Evolutionary conservation across 2,888 invertebrate genomes (phyloP).

Genomic region (Ganaspis brasiliensis): DNA sequence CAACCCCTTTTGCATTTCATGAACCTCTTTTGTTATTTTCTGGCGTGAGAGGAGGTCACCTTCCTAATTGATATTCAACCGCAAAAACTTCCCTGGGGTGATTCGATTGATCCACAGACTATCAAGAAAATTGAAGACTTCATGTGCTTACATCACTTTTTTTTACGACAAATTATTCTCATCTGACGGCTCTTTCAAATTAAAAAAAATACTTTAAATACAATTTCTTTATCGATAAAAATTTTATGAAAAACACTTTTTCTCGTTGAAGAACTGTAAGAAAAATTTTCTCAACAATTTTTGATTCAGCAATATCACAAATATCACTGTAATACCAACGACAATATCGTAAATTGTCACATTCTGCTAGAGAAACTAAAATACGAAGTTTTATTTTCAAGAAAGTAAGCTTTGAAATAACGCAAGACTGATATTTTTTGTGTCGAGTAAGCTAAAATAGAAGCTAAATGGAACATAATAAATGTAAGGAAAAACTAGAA

Average conservation of each 20-base stretch:
- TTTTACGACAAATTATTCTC: too few relatives aligned
- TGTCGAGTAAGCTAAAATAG: background rate
- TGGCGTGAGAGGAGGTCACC: background rate
- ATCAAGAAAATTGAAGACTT: background rate
- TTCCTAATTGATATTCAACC: background rate
- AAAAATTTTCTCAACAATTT: slow-evolving; percentile 40
- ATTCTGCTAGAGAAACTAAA: background rate
- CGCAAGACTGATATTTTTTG: background rate
- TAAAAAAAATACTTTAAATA: slow-evolving; percentile 44
- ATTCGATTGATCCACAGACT: background rate
- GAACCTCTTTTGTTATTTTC: slow-evolving; percentile 13
- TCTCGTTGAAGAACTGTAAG: slow-evolving; percentile 9
- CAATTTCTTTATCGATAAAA: too few relatives aligned
- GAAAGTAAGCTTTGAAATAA: background rate
- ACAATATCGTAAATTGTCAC: slow-evolving; percentile 19
- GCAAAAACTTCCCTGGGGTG: background rate
- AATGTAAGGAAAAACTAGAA: background rate
- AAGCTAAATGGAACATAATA: background rate
- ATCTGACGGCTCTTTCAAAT: background rate
- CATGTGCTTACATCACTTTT: background rate
- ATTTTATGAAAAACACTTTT: too few relatives aligned
- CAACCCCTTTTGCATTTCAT: slow-evolving; percentile 4
- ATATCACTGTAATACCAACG: slow-evolving; percentile 6
- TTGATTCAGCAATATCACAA: slow-evolving; percentile 19
- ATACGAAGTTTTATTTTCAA: background rate